phyloP scores from a whole-genome alignment of 2,113 vertebrate species.

The Rhinopomastus cyanomelas region DNA sequence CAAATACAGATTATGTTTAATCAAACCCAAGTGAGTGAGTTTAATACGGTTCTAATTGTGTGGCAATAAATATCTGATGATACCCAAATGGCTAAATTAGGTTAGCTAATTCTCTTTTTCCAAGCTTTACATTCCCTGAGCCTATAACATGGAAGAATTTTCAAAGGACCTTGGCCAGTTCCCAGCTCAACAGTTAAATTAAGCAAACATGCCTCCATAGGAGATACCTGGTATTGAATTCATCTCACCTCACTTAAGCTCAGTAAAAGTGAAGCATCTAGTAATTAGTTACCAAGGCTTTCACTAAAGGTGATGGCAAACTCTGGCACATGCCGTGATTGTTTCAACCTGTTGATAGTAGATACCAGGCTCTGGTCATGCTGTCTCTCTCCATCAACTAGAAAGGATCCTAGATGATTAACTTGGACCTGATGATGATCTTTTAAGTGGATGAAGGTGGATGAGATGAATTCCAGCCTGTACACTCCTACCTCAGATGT shows the following conservation, averaged over 20 bases:
- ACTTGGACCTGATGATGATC: not conserved
- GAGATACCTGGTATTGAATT: not conserved
- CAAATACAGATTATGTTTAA: not conserved
- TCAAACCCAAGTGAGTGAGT: not conserved
- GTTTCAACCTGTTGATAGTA: not conserved
- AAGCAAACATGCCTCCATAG: not conserved
- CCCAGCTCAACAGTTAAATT: not conserved
- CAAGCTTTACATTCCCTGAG: not conserved
- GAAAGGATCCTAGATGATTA: not conserved
- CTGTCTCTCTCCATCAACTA: not conserved
- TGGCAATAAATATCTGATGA: not conserved
- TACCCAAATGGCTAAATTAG: not conserved
- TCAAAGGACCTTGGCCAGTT: not conserved
- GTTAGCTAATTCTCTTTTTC: not conserved
- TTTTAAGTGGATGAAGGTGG: not conserved
- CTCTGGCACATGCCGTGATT: accelerated
- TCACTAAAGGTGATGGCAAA: not conserved
- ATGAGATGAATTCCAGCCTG: not conserved
- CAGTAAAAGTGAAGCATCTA: not conserved
- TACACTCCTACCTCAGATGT: not conserved
- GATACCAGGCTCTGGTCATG: not conserved
- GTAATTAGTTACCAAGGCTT: not conserved
- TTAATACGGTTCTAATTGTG: not conserved
- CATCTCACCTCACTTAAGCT: not conserved
- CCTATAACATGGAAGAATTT: not conserved